Evolutionary conservation across 2,113 vertebrate species (phyloP).

Genomic region (Lepus timidus): DNA sequence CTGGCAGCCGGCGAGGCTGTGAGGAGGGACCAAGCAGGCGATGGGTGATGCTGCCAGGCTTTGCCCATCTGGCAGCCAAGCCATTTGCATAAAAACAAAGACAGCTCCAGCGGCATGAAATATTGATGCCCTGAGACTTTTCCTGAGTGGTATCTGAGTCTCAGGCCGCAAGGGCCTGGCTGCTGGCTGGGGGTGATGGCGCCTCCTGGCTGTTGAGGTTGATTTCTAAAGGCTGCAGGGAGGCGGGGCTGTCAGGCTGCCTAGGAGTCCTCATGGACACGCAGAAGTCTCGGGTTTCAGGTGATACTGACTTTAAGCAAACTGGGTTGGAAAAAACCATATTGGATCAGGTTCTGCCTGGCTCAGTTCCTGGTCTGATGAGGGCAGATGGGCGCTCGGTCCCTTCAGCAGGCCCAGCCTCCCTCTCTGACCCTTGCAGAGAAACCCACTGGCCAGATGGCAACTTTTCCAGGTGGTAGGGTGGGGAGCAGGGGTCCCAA

Average conservation of each 20-base stretch:
- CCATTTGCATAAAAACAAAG: constrained; percentile 83
- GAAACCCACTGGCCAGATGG: background rate
- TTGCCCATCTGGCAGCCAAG: constrained; percentile 79
- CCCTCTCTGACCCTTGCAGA: background rate
- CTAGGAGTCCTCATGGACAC: background rate
- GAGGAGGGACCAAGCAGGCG: constrained; percentile 64
- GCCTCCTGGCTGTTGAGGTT: constrained; percentile 46
- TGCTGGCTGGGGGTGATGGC: constrained; percentile 13
- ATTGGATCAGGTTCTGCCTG: constrained; percentile 18
- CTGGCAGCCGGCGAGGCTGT: constrained; percentile 11
- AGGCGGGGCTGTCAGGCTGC: background rate
- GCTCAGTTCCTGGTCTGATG: constrained; percentile 27
- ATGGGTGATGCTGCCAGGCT: constrained; percentile 65
- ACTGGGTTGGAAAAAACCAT: constrained; percentile 32
- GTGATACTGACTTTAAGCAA: constrained; percentile 56
- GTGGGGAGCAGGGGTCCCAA: background rate
- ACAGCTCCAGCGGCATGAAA: constrained; percentile 77
- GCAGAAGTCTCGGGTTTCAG: constrained; percentile 37
- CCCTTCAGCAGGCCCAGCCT: background rate
- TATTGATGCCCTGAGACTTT: constrained; percentile 80
- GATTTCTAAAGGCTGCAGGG: constrained; percentile 4
- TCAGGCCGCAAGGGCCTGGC: background rate
- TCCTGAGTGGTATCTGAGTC: constrained; percentile 44
- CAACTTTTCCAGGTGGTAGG: background rate
- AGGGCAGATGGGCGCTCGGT: background rate